phyloP scores from a whole-genome alignment of 2,888 invertebrate species.

The Xestia xanthographa region DNA sequence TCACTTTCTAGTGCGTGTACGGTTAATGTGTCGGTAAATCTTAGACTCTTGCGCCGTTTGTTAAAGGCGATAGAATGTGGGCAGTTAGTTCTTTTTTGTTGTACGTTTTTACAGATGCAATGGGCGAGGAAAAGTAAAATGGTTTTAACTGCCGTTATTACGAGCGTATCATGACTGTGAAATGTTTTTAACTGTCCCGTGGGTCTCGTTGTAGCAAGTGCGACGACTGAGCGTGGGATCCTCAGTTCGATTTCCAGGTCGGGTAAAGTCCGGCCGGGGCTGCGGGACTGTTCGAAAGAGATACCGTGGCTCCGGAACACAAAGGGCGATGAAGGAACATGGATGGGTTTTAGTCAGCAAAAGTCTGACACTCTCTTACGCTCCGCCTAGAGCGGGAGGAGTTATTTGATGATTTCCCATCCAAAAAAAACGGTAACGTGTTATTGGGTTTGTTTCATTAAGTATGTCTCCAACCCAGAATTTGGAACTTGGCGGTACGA shows the following conservation, averaged over 20 bases:
- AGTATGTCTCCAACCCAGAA: not conserved
- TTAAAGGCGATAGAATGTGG: conserved; percentile 45
- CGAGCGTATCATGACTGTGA: not conserved
- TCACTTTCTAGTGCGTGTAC: conserved; percentile 62
- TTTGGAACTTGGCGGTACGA: not conserved
- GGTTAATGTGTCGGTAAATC: conserved; percentile 53
- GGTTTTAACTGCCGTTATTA: not conserved
- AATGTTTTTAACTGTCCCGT: not conserved
- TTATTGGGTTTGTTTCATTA: not conserved
- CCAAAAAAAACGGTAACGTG: no score
- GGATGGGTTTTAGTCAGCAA: no score
- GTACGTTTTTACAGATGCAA: not conserved
- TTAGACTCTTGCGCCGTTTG: conserved; percentile 26
- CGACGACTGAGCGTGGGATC: not conserved
- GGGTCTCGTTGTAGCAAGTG: not conserved
- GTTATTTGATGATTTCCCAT: no score
- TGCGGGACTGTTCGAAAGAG: no score
- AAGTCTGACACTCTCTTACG: no score
- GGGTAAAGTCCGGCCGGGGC: no score
- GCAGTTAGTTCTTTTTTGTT: conserved; percentile 4
- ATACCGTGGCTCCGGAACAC: no score
- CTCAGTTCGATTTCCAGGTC: not conserved
- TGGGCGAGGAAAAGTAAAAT: conserved; percentile 26
- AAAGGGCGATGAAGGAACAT: no score
- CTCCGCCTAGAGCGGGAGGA: no score